Evolutionary conservation across 2,113 vertebrate genomes (phyloP), one percentile per base, ranked within the genome.

Genomic region (Eulemur rufifrons): DNA sequence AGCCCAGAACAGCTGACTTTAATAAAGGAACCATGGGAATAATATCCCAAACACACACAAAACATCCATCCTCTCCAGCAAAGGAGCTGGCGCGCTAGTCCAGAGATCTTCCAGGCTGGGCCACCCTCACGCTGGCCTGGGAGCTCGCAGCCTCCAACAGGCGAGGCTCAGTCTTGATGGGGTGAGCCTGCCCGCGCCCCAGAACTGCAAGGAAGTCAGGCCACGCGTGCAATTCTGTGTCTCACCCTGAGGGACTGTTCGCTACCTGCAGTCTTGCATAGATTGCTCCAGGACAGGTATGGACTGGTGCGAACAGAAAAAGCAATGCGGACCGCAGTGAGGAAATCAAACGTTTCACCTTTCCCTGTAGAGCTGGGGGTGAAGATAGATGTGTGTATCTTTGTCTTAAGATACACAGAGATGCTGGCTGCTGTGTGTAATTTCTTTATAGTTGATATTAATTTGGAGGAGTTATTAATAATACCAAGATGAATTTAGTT

Each of bases 81-180:
- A 76, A 71, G 69, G 71, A 37, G 73, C 86, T 73, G 59, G 45
- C 37, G 0, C 0, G 20, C 45, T 27, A 1, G 18, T 50, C 74
- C 21, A 0, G 81, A 23, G 37, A 45, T 2, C 94, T 27, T 23
- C 37, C 73, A 37, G 69, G 71, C 61, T 10, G 0, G 6, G 56
- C 87, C 80, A 64, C 95, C 91, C 61, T 13, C 29, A 0, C 1
- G 8, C 68, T 0, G 32, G 47, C 88, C 63, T 0, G 2, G 68
- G 66, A 89, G 81, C 87, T 20, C 34, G 45, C 42, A 1, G 63
- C 68, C 29, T 2, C 3, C 15, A 3, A 37, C 59, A 21, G 0
- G 0, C 77, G 6, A 11, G 0, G 0, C 23, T 69, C 76, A 8
- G 0, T 42, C 37, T 8, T 13, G 14, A 23, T 3, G 34, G 37